Conservation (phyloP, 2,113 vertebrate species). For the Neolamprologus kungweensis region DNA sequence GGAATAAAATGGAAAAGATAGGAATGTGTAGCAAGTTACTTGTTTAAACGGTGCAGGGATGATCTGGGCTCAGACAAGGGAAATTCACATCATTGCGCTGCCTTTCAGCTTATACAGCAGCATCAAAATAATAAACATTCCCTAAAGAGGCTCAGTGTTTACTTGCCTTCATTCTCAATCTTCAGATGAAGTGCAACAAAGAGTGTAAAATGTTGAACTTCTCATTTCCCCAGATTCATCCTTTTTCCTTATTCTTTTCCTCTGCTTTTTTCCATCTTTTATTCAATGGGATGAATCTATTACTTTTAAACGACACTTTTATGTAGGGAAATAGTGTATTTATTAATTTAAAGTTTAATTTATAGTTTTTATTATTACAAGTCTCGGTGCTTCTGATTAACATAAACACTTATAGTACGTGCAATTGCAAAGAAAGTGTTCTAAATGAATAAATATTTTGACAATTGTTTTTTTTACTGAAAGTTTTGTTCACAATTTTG, state of each 20-base stretch:
- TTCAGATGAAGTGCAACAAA: constrained; percentile 21
- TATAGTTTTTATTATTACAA: not conserved
- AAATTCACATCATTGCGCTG: constrained; percentile 23
- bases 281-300: not conserved
- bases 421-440: not conserved
- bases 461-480: not conserved
- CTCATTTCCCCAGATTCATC: not conserved
- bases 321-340: not conserved
- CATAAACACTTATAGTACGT: not conserved
- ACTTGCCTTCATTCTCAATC: constrained; percentile 23
- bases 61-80: constrained; percentile 28
- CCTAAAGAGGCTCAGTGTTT: constrained; percentile 27
- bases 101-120: constrained; percentile 30
- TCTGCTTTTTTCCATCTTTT: not conserved
- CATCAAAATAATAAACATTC: constrained; percentile 46
- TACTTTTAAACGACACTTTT: not conserved
- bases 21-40: constrained; percentile 7
- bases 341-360: not conserved
- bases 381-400: not conserved
- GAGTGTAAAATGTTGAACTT: constrained; percentile 1
- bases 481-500: not conserved
- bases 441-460: not conserved
- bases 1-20: not conserved
- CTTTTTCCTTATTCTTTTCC: not conserved
- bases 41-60: constrained; percentile 34